Conservation (phyloP, 2,888 invertebrate species). For the Psylliodes chrysocephalus region DNA sequence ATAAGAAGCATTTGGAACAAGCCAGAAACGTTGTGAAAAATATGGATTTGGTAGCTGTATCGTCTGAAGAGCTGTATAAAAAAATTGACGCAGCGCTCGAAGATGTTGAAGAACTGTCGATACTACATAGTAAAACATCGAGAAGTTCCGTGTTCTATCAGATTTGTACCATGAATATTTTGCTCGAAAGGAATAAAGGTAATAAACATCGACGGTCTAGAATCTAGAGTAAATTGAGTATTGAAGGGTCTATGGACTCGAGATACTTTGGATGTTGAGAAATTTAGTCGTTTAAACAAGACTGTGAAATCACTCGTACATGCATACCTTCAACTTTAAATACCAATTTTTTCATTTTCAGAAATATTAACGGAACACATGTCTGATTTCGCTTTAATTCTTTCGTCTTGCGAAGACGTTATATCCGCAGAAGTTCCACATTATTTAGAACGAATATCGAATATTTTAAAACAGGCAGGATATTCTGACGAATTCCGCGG, state of each 20-base stretch:
- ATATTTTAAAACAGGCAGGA: constrained; percentile 54
- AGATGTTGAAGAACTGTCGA: constrained; percentile 52
- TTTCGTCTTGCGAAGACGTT: constrained; percentile 75
- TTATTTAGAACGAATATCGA: constrained; percentile 55
- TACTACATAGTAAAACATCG: constrained; percentile 65
- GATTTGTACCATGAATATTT: constrained; percentile 67
- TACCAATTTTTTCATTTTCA: no score
- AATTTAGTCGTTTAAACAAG: no score
- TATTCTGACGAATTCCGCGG: constrained; percentile 64
- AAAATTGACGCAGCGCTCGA: constrained; percentile 56
- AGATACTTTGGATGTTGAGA: no score
- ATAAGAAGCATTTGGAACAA: background rate
- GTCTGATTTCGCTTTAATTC: constrained; percentile 74
- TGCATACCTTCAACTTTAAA: no score
- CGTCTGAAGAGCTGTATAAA: constrained; percentile 57
- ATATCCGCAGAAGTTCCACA: constrained; percentile 78
- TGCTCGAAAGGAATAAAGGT: constrained; percentile 67
- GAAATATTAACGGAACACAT: constrained; percentile 71
- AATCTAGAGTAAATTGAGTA: no score
- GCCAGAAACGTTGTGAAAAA: constrained; percentile 43
- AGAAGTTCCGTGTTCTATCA: constrained; percentile 68
- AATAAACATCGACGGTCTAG: no score
- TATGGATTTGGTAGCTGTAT: constrained; percentile 57
- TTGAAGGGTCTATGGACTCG: no score
- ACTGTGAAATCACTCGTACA: no score